A percentile compares a stretch with the other conserved stretches of the same genome.
These are phyloP conservation scores for Caenorhabditis briggsae DNA, from an alignment of 1,140 invertebrate genomes.

Conservation along the genomic window DNA sequence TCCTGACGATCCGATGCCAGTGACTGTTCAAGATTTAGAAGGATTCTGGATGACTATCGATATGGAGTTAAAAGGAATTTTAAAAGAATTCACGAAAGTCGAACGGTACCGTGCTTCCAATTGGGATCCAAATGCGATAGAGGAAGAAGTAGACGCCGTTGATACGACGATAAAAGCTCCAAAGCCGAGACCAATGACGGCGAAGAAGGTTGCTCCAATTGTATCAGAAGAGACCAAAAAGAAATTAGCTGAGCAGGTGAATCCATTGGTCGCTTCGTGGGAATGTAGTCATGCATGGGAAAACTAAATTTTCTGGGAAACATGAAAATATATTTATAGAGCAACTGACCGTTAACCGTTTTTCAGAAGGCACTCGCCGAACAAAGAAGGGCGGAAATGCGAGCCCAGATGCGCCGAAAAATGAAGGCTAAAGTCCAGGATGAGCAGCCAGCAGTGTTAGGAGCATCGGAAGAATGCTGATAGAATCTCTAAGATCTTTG, in stretches of 20 bases:
- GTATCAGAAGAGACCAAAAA: constrained; percentile 28
- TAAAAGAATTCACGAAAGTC: constrained; percentile 23
- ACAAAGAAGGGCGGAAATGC: constrained; percentile 33
- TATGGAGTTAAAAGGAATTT: constrained; percentile 29
- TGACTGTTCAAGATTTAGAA: constrained; percentile 16
- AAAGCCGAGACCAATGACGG: not conserved
- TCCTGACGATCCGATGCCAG: constrained; percentile 15
- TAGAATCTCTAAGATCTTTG: not conserved
- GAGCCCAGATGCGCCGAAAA: constrained; percentile 25
- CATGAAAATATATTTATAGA: too few species aligned
- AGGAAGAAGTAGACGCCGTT: constrained; percentile 1
- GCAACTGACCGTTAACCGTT: too few species aligned
- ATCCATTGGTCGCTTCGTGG: not conserved
- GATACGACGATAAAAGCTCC: not conserved
- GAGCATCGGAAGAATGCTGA: constrained; percentile 41
- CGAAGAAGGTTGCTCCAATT: constrained; percentile 15
- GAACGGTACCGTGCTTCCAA: constrained; percentile 1
- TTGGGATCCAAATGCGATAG: constrained; percentile 5
- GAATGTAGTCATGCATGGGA: not conserved
- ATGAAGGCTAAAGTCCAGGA: constrained; percentile 13
- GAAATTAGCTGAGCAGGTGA: constrained; percentile 36
- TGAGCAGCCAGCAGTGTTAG: constrained; percentile 13
- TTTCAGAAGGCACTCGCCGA: constrained; percentile 34
- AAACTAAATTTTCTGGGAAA: not conserved
- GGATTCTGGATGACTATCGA: constrained; percentile 34